phyloP scores from a whole-genome alignment of 2,113 vertebrate species.

The Centropus bengalensis region DNA sequence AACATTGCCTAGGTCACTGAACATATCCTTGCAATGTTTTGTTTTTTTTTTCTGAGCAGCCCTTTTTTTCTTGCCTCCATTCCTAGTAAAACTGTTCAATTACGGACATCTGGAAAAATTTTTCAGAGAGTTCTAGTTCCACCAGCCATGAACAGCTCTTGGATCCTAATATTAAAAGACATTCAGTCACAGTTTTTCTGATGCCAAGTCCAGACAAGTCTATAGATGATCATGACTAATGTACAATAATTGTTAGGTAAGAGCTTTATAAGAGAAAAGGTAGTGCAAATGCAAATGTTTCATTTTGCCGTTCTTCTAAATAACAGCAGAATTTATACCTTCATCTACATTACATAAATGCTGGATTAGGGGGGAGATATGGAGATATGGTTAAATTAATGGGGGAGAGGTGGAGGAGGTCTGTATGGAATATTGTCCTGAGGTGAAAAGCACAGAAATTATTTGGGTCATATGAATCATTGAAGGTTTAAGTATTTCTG shows the following conservation, averaged over 20 bases:
- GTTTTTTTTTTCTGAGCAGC: background rate
- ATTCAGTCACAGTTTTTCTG: background rate
- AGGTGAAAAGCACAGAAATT: background rate
- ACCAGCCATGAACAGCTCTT: background rate
- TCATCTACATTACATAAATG: background rate
- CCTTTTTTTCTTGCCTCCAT: background rate
- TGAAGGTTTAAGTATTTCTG: background rate
- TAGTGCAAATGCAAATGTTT: background rate
- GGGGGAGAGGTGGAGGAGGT: background rate
- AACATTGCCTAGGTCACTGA: background rate
- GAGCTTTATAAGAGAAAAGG: background rate
- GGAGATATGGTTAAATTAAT: background rate
- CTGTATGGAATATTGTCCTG: background rate
- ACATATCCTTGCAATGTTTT: fast-evolving
- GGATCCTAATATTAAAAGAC: background rate
- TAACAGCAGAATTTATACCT: background rate
- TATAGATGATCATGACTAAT: background rate
- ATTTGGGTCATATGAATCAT: background rate
- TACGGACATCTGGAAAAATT: background rate
- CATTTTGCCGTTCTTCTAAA: background rate
- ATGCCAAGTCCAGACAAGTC: background rate
- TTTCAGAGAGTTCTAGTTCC: background rate
- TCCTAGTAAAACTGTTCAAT: background rate
- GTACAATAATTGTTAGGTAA: background rate
- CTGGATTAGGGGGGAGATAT: background rate